Evolutionary conservation across 2,797 vertebrate species (phyloP), one percentile per base, ranked within the genome.

Genomic region (Pseudocheirus occidentalis): DNA sequence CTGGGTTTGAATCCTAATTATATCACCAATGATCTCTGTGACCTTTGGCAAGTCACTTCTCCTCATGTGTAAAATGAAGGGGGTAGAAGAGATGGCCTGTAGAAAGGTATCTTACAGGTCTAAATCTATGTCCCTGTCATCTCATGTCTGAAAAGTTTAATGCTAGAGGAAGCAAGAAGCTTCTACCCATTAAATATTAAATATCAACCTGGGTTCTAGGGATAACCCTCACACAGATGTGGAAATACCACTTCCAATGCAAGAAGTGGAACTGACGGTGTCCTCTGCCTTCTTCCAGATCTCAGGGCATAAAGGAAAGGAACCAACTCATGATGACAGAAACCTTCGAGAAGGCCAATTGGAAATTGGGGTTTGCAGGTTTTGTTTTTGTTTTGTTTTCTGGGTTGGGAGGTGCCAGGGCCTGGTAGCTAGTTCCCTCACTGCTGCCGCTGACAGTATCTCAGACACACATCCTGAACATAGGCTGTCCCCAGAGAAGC

Each of bases 381-480:
- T 97, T 96, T 94, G 56, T 94, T 53, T 96, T 58, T n/a, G 9
- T 34, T 56, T 94, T 87, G 40, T 55, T 93, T 91, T 57, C 95
- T 0, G 55, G 90, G 34, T 34, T 1, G 0, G 87, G 50, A 62
- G 40, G 53, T 52, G 0, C 73, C 92, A 53, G 31, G 58, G 53
- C 92, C 92, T 57, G 9, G 90, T 95, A 93, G 93, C 94, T 96
- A 92, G 53, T 93, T 89, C 95, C 92, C 94, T 46, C 90, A 94
- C 94, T 95, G 92, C 95, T 90, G 24, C 96, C 90, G 96, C 96
- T 97, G 97, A 97, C 97, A 96, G 96, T 92, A 92, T 94, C 97
- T 98, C 97, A 98, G 97, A 97, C 95, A 98, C 97, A 97, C 95
- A 93, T 96, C 92, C 94, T 96, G 96, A 97, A 59, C 95, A 81